A percentile compares a stretch with the other conserved stretches of the same genome.
Evolutionary conservation across 2,888 invertebrate genomes (phyloP).

Genomic region (Stenolophus ochropezus): DNA sequence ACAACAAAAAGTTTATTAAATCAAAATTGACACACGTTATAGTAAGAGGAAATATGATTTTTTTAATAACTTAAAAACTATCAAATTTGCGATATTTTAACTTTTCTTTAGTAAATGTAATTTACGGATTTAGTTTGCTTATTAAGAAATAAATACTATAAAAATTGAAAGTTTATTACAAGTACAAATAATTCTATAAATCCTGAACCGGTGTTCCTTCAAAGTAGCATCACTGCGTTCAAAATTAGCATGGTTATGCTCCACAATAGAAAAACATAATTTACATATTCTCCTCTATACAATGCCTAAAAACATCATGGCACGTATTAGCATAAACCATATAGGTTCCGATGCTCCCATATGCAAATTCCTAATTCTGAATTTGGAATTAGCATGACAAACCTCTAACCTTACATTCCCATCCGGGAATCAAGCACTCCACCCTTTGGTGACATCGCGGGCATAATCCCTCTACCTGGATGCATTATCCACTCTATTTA

Average conservation of each 20-base stretch:
- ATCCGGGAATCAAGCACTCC: not conserved
- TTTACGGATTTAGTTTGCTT: too few relatives aligned
- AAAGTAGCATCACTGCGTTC: not conserved
- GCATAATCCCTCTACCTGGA: not conserved
- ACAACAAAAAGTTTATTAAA: too few relatives aligned
- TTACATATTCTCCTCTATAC: not conserved
- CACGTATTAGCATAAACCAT: not conserved
- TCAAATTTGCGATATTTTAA: too few relatives aligned
- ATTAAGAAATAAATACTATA: too few relatives aligned
- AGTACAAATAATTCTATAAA: too few relatives aligned
- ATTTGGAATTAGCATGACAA: not conserved
- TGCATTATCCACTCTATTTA: conserved; percentile 29
- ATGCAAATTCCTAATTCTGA: not conserved
- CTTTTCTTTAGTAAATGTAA: too few relatives aligned
- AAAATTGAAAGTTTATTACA: too few relatives aligned
- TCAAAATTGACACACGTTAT: too few relatives aligned
- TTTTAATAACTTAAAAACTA: too few relatives aligned
- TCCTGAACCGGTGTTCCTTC: too few relatives aligned
- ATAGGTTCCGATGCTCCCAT: not conserved
- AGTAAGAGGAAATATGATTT: too few relatives aligned
- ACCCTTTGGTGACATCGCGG: not conserved
- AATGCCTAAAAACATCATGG: not conserved
- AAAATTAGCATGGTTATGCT: not conserved
- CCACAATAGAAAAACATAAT: not conserved
- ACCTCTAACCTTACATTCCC: not conserved